phyloP scores from a whole-genome alignment of 2,113 vertebrate species.

The Emydocephalus ijimae region DNA sequence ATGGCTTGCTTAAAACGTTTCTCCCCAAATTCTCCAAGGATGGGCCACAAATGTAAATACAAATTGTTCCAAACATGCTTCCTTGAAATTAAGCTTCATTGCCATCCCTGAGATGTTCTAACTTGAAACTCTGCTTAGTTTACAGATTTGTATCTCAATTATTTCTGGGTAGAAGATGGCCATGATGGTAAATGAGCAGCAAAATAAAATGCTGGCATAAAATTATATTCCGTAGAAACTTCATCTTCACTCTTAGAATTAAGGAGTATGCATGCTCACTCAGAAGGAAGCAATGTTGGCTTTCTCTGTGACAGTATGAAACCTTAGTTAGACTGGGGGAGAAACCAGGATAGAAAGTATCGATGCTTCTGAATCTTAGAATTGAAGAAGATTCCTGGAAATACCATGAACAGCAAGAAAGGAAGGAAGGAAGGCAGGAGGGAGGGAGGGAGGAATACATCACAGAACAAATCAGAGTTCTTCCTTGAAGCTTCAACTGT shows the following conservation, averaged over 20 bases:
- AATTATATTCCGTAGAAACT: neutral
- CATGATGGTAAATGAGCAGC: neutral
- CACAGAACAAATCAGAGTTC: neutral
- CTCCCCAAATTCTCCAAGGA: neutral
- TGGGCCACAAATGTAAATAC: neutral
- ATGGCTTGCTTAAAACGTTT: neutral
- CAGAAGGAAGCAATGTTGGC: neutral
- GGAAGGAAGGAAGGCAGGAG: too few relatives aligned
- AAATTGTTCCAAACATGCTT: neutral
- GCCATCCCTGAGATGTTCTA: neutral
- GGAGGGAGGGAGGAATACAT: neutral
- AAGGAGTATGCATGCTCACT: neutral
- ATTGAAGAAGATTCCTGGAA: neutral
- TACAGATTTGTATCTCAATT: neutral
- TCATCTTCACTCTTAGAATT: neutral
- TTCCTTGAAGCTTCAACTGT: neutral
- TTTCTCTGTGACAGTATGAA: neutral
- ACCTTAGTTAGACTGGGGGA: neutral
- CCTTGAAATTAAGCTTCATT: neutral
- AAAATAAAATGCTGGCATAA: neutral
- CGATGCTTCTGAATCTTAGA: neutral
- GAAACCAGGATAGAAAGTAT: neutral
- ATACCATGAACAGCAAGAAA: neutral
- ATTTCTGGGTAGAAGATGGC: neutral
- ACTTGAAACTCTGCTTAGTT: neutral